Percentiles rank a stretch among this genome's conserved stretches.
Conservation (phyloP, 2,888 invertebrate species). For the Eupithecia subfuscata region DNA sequence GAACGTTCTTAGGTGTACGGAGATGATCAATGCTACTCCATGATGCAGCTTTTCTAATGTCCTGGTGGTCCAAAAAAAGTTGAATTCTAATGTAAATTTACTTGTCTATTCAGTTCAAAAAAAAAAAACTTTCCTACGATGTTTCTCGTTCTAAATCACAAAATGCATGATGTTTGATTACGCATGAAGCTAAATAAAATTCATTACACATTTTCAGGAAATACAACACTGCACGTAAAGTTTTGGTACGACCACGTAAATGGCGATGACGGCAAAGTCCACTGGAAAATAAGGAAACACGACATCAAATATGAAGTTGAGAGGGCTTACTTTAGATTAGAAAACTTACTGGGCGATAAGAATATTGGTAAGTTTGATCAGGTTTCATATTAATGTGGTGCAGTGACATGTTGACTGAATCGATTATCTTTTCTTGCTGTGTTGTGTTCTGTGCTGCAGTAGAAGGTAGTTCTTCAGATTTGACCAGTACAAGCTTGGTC, state of each 20-base stretch:
- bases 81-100: too few species aligned
- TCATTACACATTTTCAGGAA: conserved; percentile 50
- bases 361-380: conserved; percentile 54
- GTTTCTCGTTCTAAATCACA: neutral
- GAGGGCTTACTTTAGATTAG: conserved; percentile 63
- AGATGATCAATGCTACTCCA: neutral
- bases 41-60: neutral
- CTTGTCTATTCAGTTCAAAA: too few species aligned
- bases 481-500: too few species aligned
- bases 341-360: conserved; percentile 68
- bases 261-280: conserved; percentile 61
- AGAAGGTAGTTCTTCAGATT: too few species aligned
- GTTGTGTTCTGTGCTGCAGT: too few species aligned
- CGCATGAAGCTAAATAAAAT: neutral
- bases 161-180: neutral
- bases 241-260: conserved; percentile 68
- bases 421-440: too few species aligned
- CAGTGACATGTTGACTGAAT: neutral
- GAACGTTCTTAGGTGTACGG: neutral
- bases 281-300: conserved; percentile 69
- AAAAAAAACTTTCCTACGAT: neutral
- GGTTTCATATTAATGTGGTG: neutral
- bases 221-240: conserved; percentile 61
- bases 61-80: too few species aligned
- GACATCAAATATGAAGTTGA: conserved; percentile 70